Conservation (phyloP, 2,113 vertebrate genomes). For the Malurus elegans region DNA sequence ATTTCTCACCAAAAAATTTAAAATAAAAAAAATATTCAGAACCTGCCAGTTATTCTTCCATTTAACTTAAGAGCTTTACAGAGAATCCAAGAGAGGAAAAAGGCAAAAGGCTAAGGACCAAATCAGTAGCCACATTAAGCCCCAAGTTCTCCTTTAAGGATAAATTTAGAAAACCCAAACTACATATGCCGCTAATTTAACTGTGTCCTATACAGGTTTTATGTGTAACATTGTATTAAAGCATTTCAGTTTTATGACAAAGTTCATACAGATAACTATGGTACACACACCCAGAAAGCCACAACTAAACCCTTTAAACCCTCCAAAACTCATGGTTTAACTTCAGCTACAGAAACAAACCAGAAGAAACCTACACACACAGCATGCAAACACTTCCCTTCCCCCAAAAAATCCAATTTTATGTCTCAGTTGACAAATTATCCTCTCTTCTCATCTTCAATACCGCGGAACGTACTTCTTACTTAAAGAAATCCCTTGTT, state of each 20-base stretch:
- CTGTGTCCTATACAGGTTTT: not conserved
- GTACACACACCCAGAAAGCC: not conserved
- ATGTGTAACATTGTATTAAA: not conserved
- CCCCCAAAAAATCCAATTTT: not conserved
- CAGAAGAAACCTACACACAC: not conserved
- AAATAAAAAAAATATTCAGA: not conserved
- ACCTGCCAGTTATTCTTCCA: not conserved
- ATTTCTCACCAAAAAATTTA: not conserved
- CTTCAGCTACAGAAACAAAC: not conserved
- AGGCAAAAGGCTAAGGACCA: not conserved
- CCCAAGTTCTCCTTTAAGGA: not conserved
- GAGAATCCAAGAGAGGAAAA: not conserved
- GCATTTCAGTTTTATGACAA: not conserved
- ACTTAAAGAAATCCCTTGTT: not conserved
- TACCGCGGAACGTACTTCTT: not conserved
- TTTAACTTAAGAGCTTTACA: not conserved
- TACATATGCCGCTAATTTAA: not conserved
- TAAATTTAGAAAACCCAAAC: not conserved
- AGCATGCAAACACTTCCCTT: not conserved
- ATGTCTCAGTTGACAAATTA: not conserved
- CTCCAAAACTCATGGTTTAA: not conserved
- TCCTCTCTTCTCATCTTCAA: not conserved
- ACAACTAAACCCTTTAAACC: not conserved
- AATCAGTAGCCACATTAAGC: not conserved
- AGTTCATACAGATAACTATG: not conserved